These are phyloP conservation scores for Capitulum mitella DNA, from an alignment of 2,888 invertebrate genomes.

Conservation along the genomic window DNA sequence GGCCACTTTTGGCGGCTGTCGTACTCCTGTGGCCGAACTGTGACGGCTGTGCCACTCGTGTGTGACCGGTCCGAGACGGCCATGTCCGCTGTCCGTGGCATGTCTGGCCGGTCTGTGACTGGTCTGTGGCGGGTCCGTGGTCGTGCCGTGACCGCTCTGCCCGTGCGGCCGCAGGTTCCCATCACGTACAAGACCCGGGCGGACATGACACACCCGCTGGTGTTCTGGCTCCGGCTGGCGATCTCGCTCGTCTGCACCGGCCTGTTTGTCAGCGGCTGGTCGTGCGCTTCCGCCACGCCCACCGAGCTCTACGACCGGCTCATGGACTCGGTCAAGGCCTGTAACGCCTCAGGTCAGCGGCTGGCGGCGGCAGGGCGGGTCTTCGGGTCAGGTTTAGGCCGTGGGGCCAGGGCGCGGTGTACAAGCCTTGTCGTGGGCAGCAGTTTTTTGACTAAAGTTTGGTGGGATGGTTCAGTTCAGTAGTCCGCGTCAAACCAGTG, in stretches of 20 bases:
- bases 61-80: no score
- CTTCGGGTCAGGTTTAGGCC: not conserved
- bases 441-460: no score
- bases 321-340: not conserved
- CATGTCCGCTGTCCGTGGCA: not conserved
- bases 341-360: slow-evolving; percentile 11
- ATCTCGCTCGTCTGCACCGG: not conserved
- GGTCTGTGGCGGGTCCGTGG: not conserved
- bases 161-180: not conserved
- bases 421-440: not conserved
- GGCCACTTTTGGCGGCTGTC: no score
- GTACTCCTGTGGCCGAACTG: no score
- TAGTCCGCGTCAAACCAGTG: no score
- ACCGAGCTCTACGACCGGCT: not conserved
- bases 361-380: not conserved
- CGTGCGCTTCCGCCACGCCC: slow-evolving; percentile 10
- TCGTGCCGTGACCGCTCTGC: not conserved
- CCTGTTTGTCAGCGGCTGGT: slow-evolving; percentile 12
- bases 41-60: no score
- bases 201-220: slow-evolving; percentile 6
- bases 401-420: not conserved
- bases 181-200: slow-evolving; percentile 11
- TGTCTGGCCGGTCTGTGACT: not conserved
- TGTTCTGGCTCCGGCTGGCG: not conserved
- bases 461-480: no score